Base-by-base conservation (phyloP, 2,888 invertebrate species). In the Synanthedon andrenaeformis region DNA sequence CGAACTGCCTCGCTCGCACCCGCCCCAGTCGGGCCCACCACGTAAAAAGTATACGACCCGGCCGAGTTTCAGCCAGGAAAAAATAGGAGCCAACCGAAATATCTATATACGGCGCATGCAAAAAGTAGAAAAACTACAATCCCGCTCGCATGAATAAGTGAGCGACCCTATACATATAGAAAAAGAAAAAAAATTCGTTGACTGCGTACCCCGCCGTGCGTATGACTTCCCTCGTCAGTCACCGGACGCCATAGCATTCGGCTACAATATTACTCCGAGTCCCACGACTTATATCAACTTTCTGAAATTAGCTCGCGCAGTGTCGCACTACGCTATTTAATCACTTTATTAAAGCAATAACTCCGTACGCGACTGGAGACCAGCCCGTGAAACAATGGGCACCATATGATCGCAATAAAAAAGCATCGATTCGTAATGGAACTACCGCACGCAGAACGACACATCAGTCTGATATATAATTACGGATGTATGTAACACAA, bases 71-170 rank as follows among this genome's bases (percentile, higher is more conserved):
- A 85, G 85, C 79, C 84, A 77, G 76, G 67, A 76, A 83, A 82
- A 86, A 82, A 84, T 82, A 84, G 82, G 77, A 80, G 82, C 78
- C 76, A 74, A 78, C 82, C 82, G 82, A 85, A 85, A 85, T 85
- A 85, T 85, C 82, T 86, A 85, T 84, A 82, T 78, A 80, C 76
- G 76, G 77, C 69, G 75, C 70, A 79, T 77, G 76, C 74, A 79
- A 83, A 84, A 77, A 75, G 75, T 70, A 69, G 70, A 74, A 79
- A 82, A 82, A 79, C 76, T 79, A 84, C 78, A 82, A 82, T 84
- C 76, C 81, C 81, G 79, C 76, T 77, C 82, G 80, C 80, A 82
- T 85, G 86, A 86, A 86, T 85, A 86, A 84, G 75, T 85, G 83
- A 85, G 83, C 77, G 79, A 77, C 81, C 81, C 76, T 79, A 79